phyloP scores from a whole-genome alignment of 1,140 invertebrate genomes.

The Penaeus japonicus region DNA sequence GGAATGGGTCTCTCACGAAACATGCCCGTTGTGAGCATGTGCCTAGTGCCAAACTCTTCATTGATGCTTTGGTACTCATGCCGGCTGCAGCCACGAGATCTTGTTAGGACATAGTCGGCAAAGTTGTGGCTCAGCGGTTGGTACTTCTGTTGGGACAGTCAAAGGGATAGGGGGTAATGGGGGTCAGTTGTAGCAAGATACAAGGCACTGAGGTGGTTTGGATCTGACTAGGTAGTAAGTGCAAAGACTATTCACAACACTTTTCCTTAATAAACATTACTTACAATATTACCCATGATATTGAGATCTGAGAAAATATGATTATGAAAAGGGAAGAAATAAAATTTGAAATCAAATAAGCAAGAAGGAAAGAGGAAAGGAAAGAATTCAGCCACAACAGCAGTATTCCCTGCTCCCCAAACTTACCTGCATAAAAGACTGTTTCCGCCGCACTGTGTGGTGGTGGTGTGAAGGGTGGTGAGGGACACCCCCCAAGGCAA shows the following conservation, averaged over 20 bases:
- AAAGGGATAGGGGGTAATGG: too few relatives aligned
- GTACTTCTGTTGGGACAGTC: slow-evolving; percentile 26
- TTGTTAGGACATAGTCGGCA: slow-evolving; percentile 35
- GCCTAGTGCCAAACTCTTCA: slow-evolving; percentile 62
- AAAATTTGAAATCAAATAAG: too few relatives aligned
- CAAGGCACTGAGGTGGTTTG: too few relatives aligned
- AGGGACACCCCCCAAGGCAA: slow-evolving; percentile 23
- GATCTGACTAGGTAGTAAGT: too few relatives aligned
- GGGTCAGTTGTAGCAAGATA: too few relatives aligned
- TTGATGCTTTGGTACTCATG: slow-evolving; percentile 37
- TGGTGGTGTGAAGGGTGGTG: not conserved
- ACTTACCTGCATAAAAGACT: slow-evolving; percentile 30
- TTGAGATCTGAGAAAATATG: too few relatives aligned
- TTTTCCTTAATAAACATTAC: too few relatives aligned
- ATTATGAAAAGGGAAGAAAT: too few relatives aligned
- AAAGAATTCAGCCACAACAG: not conserved
- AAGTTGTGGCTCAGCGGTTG: slow-evolving; percentile 38
- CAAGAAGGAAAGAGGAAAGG: not conserved
- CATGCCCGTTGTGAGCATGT: slow-evolving; percentile 88
- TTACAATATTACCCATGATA: too few relatives aligned
- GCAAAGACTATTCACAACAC: too few relatives aligned
- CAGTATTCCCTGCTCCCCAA: not conserved
- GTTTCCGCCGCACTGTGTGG: slow-evolving; percentile 28
- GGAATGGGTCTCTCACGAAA: slow-evolving; percentile 83
- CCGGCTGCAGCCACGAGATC: slow-evolving; percentile 29